A percentile compares a stretch with the other conserved stretches of the same genome.
These are phyloP conservation scores for Myrmecophaga tridactyla DNA, from an alignment of 2,113 vertebrate genomes.

Conservation along the genomic window DNA sequence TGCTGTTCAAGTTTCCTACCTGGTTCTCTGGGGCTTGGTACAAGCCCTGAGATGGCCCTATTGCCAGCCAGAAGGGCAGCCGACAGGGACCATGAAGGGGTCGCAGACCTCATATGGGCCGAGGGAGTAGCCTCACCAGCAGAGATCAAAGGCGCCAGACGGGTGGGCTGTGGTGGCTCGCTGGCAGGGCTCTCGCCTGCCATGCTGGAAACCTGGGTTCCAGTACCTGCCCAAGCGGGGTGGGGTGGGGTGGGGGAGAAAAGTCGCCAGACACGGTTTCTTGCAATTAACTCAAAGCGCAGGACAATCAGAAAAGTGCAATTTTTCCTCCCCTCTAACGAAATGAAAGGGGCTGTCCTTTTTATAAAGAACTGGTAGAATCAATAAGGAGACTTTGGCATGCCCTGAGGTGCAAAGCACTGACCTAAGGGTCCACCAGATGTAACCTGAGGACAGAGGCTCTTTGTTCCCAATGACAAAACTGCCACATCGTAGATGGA, in stretches of 20 bases:
- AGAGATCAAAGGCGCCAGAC: conserved; percentile 56
- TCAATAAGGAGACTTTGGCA: neutral
- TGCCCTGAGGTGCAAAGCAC: neutral
- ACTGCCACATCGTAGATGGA: neutral
- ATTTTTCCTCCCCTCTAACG: conserved; percentile 36
- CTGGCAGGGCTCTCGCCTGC: no score
- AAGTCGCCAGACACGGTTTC: conserved; percentile 59
- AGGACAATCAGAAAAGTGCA: conserved; percentile 49
- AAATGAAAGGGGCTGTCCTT: conserved; percentile 38
- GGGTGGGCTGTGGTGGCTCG: no score
- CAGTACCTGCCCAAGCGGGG: no score
- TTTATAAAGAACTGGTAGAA: conserved; percentile 25
- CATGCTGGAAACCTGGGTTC: no score
- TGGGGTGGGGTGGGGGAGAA: no score
- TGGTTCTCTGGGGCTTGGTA: neutral
- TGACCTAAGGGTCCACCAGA: neutral
- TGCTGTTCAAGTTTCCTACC: neutral
- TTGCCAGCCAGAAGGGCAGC: neutral
- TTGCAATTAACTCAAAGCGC: neutral
- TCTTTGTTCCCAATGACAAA: neutral
- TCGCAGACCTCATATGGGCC: neutral
- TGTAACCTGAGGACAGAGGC: neutral
- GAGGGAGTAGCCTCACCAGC: neutral
- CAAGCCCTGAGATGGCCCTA: neutral
- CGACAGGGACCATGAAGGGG: neutral